A percentile compares a stretch with the other conserved stretches of the same genome.
These are phyloP conservation scores for Centrocercus urophasianus DNA, from an alignment of 2,113 vertebrate species.

Conservation along the genomic window DNA sequence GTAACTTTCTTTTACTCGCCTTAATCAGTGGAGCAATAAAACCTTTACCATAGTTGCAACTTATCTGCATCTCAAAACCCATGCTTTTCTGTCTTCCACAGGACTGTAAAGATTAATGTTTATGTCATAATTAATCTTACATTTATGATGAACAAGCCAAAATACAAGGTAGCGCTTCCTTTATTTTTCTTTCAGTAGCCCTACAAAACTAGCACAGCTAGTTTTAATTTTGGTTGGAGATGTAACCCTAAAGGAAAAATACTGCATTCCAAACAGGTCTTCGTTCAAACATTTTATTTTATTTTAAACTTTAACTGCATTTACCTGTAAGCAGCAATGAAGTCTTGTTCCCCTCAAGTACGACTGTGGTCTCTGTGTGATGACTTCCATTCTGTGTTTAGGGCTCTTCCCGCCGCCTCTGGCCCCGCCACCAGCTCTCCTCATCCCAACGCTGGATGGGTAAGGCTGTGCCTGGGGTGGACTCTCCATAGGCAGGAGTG, in stretches of 20 bases:
- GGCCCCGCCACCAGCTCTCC: conserved; percentile 73
- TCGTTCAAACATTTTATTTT: not conserved
- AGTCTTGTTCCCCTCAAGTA: not conserved
- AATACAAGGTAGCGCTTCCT: not conserved
- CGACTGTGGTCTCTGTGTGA: not conserved
- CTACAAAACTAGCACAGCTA: not conserved
- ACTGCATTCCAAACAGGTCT: not conserved
- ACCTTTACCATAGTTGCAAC: not conserved
- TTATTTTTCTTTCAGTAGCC: not conserved
- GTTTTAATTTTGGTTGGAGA: not conserved
- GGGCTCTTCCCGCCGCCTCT: conserved; percentile 79
- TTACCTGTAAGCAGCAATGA: not conserved
- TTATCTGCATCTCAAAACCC: not conserved
- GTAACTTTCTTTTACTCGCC: not conserved
- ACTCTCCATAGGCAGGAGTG: not conserved
- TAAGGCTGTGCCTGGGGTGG: conserved; percentile 60
- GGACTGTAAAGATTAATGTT: not conserved
- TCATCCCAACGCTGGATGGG: conserved; percentile 77
- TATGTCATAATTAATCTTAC: not conserved
- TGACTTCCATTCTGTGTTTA: conserved; percentile 28
- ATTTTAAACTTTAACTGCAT: not conserved
- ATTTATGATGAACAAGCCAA: not conserved
- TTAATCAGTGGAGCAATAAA: not conserved
- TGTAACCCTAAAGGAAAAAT: not conserved
- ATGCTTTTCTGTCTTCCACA: not conserved